A percentile compares a stretch with the other conserved stretches of the same genome.
These are phyloP conservation scores for Criorhina ranunculi DNA, from an alignment of 2,888 invertebrate genomes.

Conservation along the genomic window DNA sequence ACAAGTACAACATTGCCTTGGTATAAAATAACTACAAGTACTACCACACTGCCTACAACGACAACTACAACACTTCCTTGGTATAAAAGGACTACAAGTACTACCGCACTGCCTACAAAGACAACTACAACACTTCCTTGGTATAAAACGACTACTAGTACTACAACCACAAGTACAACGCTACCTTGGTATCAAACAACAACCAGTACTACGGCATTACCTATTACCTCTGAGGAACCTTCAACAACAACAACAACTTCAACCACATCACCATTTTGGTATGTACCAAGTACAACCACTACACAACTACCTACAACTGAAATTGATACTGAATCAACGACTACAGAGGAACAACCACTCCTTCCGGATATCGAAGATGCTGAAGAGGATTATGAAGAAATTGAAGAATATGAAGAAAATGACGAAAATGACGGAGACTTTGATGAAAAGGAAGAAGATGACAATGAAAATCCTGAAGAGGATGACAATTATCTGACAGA, in stretches of 20 bases:
- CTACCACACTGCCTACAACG: no score
- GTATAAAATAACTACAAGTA: no score
- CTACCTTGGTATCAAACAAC: no score
- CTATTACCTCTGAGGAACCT: background rate
- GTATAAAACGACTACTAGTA: background rate
- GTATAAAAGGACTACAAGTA: no score
- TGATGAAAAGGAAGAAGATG: constrained; percentile 1
- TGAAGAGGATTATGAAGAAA: constrained; percentile 11
- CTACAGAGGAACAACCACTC: constrained; percentile 55
- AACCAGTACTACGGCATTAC: background rate
- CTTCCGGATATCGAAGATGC: constrained; percentile 42
- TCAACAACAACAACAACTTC: constrained; percentile 17
- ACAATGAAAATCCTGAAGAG: constrained; percentile 7
- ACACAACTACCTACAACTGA: constrained; percentile 33
- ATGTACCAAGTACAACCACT: constrained; percentile 6
- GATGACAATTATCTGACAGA: constrained; percentile 2
- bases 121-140: constrained; percentile 26
- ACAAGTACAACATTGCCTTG: no score
- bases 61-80: no score
- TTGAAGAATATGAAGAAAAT: constrained; percentile 2
- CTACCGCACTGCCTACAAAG: background rate
- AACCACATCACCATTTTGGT: background rate
- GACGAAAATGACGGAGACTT: constrained; percentile 10
- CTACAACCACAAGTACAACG: background rate
- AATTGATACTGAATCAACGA: constrained; percentile 14